Evolutionary conservation across 2,797 vertebrate species (phyloP), one percentile per base, ranked within the genome.

Genomic region (Muraenolepis orangiensis): DNA sequence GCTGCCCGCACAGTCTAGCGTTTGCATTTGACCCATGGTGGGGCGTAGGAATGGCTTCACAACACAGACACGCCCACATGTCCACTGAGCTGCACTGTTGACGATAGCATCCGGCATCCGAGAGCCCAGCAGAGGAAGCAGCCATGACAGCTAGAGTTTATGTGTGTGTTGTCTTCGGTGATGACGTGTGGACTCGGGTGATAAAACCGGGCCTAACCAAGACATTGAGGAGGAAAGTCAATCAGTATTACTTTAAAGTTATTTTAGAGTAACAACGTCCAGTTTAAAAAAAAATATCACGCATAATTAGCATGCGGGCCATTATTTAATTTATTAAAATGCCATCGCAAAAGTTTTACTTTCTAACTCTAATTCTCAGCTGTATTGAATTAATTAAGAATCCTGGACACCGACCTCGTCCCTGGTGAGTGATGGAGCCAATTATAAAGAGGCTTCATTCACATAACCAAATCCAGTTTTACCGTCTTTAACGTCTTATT

Each of bases 41-140:
- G 31, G 42, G 83, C 87, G 82, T 90, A 84, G 75, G 31, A 76
- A 75, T 79, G 77, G 74, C 78, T 73, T 76, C 73, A 67, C n/a
- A 73, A 81, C 85, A 4, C 2, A 12, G 34, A 26, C 34, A n/a
- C n/a, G n/a, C n/a, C 11, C 11, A 6, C 6, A 2, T 11, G 18
- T 10, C 23, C 2, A 0, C 12, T 7, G 13, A 8, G 7, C 36
- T 38, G 69, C 30, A 20, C 68, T n/a, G 11, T 10, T n/a, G 18
- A 32, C 16, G 11, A 4, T n/a, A 32, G 16, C 32, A 23, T 64
- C 57, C n/a, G 4, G 5, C n/a, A n/a, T 57, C 23, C 16, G n/a
- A 51, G 16, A 51, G 18, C 20, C 20, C 16, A 51, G 42, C 3
- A 20, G 51, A n/a, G 8, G 20, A n/a, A 57, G 20, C 6, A 57